These are phyloP conservation scores for Vireo altiloquus DNA, from an alignment of 2,113 vertebrate species.

Conservation along the genomic window DNA sequence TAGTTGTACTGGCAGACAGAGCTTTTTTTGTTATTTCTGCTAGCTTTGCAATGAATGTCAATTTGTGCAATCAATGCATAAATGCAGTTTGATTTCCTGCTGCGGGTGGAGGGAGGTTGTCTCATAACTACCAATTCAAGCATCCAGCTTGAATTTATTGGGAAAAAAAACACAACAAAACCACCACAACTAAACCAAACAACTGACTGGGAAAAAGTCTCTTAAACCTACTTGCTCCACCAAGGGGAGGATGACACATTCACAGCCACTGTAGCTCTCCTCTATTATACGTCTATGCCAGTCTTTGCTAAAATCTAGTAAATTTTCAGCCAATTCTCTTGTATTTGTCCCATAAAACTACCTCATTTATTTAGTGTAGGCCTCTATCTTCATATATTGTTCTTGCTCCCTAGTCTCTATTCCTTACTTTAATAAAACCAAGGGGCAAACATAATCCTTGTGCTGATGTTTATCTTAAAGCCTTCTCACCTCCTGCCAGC, in stretches of 20 bases:
- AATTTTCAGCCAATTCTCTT: background rate
- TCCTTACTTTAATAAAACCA: background rate
- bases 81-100: background rate
- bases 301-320: background rate
- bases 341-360: background rate
- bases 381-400: background rate
- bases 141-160: background rate
- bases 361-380: background rate
- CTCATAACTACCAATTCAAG: background rate
- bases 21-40: background rate
- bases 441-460: background rate
- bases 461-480: background rate
- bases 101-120: accelerated
- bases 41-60: background rate
- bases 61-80: background rate
- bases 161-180: background rate
- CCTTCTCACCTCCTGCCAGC: background rate
- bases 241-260: background rate
- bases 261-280: background rate
- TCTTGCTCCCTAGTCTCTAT: background rate
- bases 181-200: background rate
- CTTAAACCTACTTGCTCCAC: background rate
- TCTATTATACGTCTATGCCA: background rate
- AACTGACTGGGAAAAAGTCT: background rate
- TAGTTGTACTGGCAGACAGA: background rate